Conservation (phyloP, 2,888 invertebrate genomes). For the Netelia fuscicornis region DNA sequence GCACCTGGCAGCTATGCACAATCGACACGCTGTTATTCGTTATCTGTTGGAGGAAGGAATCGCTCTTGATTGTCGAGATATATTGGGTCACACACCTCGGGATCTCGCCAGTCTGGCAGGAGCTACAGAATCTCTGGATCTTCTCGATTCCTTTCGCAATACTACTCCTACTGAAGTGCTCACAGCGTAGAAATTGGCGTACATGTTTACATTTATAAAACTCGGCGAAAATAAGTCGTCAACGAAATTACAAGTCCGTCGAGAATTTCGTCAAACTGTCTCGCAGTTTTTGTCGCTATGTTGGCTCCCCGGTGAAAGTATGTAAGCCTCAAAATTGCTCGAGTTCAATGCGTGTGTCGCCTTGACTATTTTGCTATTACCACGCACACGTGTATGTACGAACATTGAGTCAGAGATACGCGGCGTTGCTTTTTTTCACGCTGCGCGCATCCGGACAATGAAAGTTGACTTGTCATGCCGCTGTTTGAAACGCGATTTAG, state of each 20-base stretch:
- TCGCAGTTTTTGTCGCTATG: slow-evolving; percentile 39
- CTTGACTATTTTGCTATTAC: slow-evolving; percentile 13
- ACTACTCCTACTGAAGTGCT: slow-evolving; percentile 32
- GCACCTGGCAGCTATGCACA: slow-evolving; percentile 89
- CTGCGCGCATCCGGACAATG: slow-evolving; percentile 65
- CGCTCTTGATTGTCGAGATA: slow-evolving; percentile 84
- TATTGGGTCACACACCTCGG: slow-evolving; percentile 86
- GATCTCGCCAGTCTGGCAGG: slow-evolving; percentile 85
- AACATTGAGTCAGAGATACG: slow-evolving; percentile 29
- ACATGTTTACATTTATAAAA: background rate
- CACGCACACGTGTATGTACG: background rate
- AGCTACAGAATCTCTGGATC: slow-evolving; percentile 61
- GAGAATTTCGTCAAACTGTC: slow-evolving; percentile 31
- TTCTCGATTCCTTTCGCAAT: slow-evolving; percentile 38
- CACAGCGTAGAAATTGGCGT: slow-evolving; percentile 34
- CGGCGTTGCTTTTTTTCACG: slow-evolving; percentile 61
- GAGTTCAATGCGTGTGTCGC: slow-evolving; percentile 50
- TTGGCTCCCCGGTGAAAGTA: slow-evolving; percentile 64
- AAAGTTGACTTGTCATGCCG: slow-evolving; percentile 62
- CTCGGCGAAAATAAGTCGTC: background rate
- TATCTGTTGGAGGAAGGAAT: slow-evolving; percentile 86
- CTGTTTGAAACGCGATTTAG: slow-evolving; percentile 30
- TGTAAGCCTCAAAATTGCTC: slow-evolving; percentile 54
- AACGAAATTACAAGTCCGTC: background rate
- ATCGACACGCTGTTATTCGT: slow-evolving; percentile 85